These are phyloP conservation scores for Lophura nycthemera DNA, from an alignment of 2,113 vertebrate genomes.

Conservation along the genomic window DNA sequence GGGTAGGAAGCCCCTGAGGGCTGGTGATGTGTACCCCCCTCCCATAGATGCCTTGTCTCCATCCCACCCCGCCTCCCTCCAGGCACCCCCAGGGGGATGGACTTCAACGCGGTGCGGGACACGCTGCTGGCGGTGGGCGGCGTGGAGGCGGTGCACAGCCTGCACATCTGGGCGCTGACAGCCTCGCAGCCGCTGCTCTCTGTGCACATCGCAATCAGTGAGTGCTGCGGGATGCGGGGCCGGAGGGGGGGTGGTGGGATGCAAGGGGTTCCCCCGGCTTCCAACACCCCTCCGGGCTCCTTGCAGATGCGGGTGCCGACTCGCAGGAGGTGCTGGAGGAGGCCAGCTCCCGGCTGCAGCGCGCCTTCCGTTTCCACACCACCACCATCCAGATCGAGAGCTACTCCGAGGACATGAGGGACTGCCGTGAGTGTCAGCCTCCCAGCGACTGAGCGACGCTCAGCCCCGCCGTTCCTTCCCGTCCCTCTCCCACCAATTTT, in stretches of 20 bases:
- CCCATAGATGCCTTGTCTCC: rapidly evolving
- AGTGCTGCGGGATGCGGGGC: background rate
- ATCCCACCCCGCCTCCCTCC: background rate
- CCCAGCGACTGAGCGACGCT: constrained; percentile 70
- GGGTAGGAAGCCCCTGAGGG: constrained; percentile 61
- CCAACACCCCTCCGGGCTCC: rapidly evolving
- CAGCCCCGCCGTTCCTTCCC: rapidly evolving
- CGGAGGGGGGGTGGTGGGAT: no score
- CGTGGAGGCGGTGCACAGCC: constrained; percentile 84
- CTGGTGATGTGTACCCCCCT: rapidly evolving
- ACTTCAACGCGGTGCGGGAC: constrained; percentile 78
- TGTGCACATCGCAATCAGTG: constrained; percentile 85
- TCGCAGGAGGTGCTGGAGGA: constrained; percentile 81
- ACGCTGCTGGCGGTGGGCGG: constrained; percentile 82
- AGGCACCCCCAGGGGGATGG: constrained; percentile 78
- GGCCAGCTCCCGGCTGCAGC: constrained; percentile 75
- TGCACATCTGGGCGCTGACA: constrained; percentile 90
- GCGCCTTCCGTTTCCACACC: constrained; percentile 80
- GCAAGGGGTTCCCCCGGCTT: rapidly evolving
- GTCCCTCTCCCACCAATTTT: background rate
- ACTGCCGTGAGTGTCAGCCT: constrained; percentile 79
- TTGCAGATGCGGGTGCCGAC: constrained; percentile 69
- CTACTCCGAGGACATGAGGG: constrained; percentile 84
- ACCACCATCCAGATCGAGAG: constrained; percentile 85
- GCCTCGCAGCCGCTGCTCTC: constrained; percentile 82